Evolutionary conservation across 2,113 vertebrate genomes (phyloP).

Genomic region (Nerophis lumbriciformis): DNA sequence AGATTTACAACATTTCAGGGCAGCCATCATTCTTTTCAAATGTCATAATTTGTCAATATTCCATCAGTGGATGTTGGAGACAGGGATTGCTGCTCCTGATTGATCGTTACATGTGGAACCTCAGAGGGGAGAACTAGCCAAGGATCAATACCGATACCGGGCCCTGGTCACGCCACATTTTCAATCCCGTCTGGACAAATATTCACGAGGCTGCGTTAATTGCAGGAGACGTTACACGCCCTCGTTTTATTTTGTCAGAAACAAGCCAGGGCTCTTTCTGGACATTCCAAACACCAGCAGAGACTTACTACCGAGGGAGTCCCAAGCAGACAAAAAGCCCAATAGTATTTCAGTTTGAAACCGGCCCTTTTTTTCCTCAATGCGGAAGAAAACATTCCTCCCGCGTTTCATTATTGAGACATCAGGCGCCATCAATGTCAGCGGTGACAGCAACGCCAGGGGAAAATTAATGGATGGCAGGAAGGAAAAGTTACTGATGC

Average conservation of each 20-base stretch:
- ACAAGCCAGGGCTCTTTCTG: not conserved
- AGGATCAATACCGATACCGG: conserved; percentile 7
- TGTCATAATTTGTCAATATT: conserved; percentile 53
- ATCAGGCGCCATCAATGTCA: conserved; percentile 29
- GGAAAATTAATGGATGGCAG: conserved; percentile 25
- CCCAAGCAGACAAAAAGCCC: not conserved
- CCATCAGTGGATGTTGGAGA: conserved; percentile 46
- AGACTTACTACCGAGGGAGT: not conserved
- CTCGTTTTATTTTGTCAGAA: not conserved
- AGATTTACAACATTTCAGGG: conserved; percentile 41
- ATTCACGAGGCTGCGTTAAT: conserved; percentile 5
- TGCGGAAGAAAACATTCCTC: not conserved
- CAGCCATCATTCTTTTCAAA: conserved; percentile 55
- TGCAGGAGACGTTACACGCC: not conserved
- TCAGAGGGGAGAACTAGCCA: conserved; percentile 27
- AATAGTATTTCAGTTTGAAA: not conserved
- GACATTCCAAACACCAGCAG: no score
- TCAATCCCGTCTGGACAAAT: not conserved
- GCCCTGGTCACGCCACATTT: conserved; percentile 7
- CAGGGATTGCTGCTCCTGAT: conserved; percentile 37
- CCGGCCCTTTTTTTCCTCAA: not conserved
- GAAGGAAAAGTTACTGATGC: conserved; percentile 17
- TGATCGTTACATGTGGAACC: conserved; percentile 33
- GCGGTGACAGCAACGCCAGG: conserved; percentile 18
- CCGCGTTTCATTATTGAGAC: conserved; percentile 25